Evolutionary conservation across 2,888 invertebrate species (phyloP).

Genomic region (Lysandra coridon): DNA sequence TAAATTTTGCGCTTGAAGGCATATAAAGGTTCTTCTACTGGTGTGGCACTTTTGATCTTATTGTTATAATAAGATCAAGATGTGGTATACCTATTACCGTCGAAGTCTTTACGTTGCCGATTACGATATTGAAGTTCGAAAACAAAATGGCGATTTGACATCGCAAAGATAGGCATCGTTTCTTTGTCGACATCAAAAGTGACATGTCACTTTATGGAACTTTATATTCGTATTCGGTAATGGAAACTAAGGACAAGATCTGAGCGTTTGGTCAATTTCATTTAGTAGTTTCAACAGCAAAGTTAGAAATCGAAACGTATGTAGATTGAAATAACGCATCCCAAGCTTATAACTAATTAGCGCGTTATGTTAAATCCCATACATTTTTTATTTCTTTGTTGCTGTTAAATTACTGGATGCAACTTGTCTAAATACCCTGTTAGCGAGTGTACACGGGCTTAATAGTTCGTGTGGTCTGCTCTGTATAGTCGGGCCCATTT

Average conservation of each 20-base stretch:
- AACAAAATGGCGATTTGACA: not conserved
- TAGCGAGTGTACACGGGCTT: conserved; percentile 13
- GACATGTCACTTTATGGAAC: not conserved
- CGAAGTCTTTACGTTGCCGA: not conserved
- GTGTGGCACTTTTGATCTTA: not conserved
- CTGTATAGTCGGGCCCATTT: conserved; percentile 39
- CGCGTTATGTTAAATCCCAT: not conserved
- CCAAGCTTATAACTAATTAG: not conserved
- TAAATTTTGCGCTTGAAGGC: conserved; percentile 36
- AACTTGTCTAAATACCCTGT: not conserved
- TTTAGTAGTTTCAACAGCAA: not conserved
- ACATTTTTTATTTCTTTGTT: not conserved
- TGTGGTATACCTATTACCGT: not conserved
- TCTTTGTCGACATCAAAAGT: not conserved
- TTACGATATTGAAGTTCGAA: not conserved
- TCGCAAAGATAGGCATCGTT: not conserved
- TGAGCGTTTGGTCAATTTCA: not conserved
- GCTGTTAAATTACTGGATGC: not conserved
- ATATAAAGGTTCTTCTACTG: conserved; percentile 25
- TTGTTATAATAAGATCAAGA: not conserved
- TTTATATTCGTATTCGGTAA: not conserved
- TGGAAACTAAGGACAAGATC: not conserved
- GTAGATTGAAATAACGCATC: not conserved
- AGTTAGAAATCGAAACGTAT: not conserved
- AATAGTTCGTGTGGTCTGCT: conserved; percentile 39